Percentiles rank a stretch among this genome's conserved stretches.
Evolutionary conservation across 2,888 invertebrate genomes (phyloP).

Genomic region (Dasypolia templi): DNA sequence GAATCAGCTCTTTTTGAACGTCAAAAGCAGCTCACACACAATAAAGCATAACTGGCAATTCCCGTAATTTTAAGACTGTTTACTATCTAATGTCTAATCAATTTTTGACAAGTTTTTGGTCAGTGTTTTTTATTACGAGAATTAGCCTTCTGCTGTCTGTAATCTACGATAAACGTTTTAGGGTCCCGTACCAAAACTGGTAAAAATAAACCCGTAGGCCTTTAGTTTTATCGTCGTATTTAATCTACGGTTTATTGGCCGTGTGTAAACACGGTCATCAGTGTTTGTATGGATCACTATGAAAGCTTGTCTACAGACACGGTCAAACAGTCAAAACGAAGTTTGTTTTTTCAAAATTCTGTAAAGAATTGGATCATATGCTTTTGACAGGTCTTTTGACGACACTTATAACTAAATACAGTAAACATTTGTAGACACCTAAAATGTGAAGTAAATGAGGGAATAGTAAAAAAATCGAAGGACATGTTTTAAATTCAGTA

Average conservation of each 20-base stretch:
- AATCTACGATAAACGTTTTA: neutral
- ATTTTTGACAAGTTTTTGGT: too few relatives aligned
- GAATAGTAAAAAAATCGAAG: neutral
- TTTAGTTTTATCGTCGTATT: neutral
- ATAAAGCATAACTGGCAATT: neutral
- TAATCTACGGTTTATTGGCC: neutral
- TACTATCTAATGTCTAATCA: too few relatives aligned
- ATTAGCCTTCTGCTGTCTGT: neutral
- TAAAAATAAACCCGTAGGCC: neutral
- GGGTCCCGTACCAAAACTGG: neutral
- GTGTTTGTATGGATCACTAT: neutral
- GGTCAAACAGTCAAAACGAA: neutral
- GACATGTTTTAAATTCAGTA: conserved; percentile 62
- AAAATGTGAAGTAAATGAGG: neutral
- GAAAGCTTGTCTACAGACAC: neutral
- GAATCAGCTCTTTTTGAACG: neutral
- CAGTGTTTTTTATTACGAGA: neutral
- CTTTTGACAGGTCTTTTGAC: neutral
- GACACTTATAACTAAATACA: neutral
- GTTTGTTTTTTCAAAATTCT: neutral
- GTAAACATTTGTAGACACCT: neutral
- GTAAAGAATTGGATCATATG: neutral
- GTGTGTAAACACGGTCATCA: neutral
- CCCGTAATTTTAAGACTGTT: too few relatives aligned
- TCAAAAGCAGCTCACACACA: neutral